Conservation (phyloP, 2,797 vertebrate genomes). For the Megaceryle alcyon region DNA sequence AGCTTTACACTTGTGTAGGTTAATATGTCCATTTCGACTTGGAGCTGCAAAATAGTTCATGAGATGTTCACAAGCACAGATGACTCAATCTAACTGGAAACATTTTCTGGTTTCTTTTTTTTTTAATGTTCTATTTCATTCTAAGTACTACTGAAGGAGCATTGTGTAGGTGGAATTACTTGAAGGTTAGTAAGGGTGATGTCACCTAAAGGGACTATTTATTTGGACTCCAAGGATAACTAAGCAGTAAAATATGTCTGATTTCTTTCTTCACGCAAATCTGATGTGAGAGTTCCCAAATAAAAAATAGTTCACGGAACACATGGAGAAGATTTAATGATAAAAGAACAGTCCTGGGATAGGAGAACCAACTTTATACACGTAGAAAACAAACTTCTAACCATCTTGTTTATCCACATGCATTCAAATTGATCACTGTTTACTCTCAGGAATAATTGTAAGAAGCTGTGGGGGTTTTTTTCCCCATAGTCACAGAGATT, state of each 20-base stretch:
- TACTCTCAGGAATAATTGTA: background rate
- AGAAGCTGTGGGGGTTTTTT: background rate
- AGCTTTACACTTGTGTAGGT: background rate
- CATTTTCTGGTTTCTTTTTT: background rate
- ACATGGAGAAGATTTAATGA: background rate
- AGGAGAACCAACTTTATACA: background rate
- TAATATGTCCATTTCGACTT: background rate
- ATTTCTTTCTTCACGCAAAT: background rate
- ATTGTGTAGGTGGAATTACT: slow-evolving; percentile 64
- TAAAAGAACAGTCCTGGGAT: background rate
- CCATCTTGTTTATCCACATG: background rate
- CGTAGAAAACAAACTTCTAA: background rate
- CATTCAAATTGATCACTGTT: background rate
- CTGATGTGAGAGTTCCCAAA: background rate
- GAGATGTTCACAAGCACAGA: background rate
- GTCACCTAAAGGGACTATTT: slow-evolving; percentile 57
- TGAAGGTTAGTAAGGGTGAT: slow-evolving; percentile 65
- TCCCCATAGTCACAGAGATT: background rate
- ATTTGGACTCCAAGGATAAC: slow-evolving; percentile 30
- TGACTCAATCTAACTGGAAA: slow-evolving; percentile 49
- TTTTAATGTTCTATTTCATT: background rate
- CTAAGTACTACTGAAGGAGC: slow-evolving; percentile 7
- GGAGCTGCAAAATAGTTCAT: background rate
- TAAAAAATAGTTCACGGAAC: background rate
- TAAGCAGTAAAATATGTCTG: slow-evolving; percentile 61